Evolutionary conservation across 2,797 vertebrate genomes (phyloP).

Genomic region (Tragopan temminckii): DNA sequence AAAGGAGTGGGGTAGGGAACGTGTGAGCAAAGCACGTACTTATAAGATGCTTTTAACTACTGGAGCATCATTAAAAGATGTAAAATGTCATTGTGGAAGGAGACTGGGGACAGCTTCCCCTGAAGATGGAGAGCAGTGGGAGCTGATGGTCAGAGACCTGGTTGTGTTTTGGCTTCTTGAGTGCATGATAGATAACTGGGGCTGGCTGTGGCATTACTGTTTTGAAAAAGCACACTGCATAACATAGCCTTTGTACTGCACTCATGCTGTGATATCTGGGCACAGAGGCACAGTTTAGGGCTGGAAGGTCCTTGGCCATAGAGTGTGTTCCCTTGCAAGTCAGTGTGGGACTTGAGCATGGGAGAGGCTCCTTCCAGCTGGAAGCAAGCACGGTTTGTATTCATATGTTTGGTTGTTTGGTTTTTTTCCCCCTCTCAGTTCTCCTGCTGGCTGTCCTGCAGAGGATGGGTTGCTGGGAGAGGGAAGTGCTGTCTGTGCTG

Average conservation of each 20-base stretch:
- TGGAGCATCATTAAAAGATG: neutral
- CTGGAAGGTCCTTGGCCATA: neutral
- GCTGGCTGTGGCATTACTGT: neutral
- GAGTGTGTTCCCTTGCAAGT: neutral
- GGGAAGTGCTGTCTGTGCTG: fast-evolving
- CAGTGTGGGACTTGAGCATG: fast-evolving
- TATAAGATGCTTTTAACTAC: neutral
- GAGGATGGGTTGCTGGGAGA: neutral
- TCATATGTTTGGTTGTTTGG: too few species aligned
- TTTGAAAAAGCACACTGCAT: neutral
- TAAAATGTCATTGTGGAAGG: neutral
- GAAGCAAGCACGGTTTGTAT: neutral
- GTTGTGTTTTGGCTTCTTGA: constrained; percentile 13
- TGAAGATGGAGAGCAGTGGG: neutral
- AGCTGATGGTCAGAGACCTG: neutral
- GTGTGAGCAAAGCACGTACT: neutral
- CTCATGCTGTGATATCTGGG: fast-evolving
- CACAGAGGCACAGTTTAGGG: neutral
- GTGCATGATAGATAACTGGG: neutral
- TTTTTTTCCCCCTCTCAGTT: neutral
- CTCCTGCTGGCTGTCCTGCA: neutral
- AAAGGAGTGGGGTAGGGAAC: neutral
- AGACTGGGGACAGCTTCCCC: neutral
- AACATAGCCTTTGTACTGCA: neutral
- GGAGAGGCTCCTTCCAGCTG: neutral